These are phyloP conservation scores for Apocheima hispidaria DNA, from an alignment of 2,888 invertebrate genomes.

Conservation along the genomic window DNA sequence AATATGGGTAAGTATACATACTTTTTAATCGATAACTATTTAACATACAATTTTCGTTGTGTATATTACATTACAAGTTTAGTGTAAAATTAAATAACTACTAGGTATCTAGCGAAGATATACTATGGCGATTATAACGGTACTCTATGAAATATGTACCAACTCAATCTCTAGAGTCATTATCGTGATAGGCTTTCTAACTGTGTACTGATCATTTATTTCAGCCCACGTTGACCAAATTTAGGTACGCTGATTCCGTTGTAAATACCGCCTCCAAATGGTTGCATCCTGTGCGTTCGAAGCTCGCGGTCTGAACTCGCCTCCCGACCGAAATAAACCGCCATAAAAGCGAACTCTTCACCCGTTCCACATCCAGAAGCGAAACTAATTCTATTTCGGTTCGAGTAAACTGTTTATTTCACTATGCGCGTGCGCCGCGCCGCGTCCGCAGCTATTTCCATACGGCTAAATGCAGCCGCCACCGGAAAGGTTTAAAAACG, in stretches of 20 bases:
- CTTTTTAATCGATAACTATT: not conserved
- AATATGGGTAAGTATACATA: not conserved
- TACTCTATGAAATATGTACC: slow-evolving; percentile 6
- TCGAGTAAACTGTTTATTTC: slow-evolving; percentile 67
- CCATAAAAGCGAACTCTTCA: slow-evolving; percentile 70
- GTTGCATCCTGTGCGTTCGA: slow-evolving; percentile 32
- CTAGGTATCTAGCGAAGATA: not conserved
- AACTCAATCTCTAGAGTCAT: slow-evolving; percentile 6
- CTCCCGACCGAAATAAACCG: slow-evolving; percentile 60
- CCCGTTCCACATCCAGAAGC: slow-evolving; percentile 73
- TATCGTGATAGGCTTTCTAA: slow-evolving; percentile 7
- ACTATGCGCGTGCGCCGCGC: slow-evolving; percentile 60
- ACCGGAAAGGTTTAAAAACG: slow-evolving; percentile 68
- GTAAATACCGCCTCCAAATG: slow-evolving; percentile 21
- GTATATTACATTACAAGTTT: no score
- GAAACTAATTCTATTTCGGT: slow-evolving; percentile 67
- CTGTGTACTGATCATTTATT: slow-evolving; percentile 1
- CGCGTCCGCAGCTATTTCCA: slow-evolving; percentile 72
- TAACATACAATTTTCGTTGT: no score
- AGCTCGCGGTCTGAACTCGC: slow-evolving; percentile 21
- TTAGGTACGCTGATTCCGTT: not conserved
- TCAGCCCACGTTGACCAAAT: not conserved
- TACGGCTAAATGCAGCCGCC: slow-evolving; percentile 73
- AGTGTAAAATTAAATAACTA: not conserved
- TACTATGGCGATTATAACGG: slow-evolving; percentile 10